A percentile compares a stretch with the other conserved stretches of the same genome.
phyloP scores from a whole-genome alignment of 2,797 vertebrate genomes.

The Crax fasciolata region DNA sequence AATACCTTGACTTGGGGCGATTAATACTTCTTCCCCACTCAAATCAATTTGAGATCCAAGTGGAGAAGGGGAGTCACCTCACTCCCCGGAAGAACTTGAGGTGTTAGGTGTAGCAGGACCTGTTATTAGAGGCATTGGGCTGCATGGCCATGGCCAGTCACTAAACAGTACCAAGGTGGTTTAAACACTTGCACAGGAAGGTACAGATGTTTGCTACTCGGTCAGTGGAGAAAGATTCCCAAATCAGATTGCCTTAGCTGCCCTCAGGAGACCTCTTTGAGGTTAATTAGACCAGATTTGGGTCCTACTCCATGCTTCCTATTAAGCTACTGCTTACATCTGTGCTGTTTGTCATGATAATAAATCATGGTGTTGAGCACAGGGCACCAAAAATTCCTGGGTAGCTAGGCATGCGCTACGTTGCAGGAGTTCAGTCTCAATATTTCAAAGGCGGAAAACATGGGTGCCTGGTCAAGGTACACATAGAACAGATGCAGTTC shows the following conservation, averaged over 20 bases:
- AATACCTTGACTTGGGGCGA: not conserved
- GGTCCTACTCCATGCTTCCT: not conserved
- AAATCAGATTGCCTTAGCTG: not conserved
- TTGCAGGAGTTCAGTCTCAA: not conserved
- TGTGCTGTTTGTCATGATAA: not conserved
- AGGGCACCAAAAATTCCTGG: not conserved
- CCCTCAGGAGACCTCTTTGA: not conserved
- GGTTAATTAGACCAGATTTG: not conserved
- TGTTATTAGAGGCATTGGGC: not conserved
- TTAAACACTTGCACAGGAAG: not conserved
- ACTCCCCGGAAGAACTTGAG: not conserved
- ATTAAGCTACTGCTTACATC: conserved; percentile 2
- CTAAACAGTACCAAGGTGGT: not conserved
- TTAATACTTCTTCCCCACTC: not conserved
- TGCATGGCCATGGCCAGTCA: not conserved
- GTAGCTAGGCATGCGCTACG: not conserved
- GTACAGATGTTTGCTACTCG: not conserved
- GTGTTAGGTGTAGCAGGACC: not conserved
- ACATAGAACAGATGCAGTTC: not conserved
- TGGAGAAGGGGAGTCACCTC: not conserved
- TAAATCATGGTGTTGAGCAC: not conserved
- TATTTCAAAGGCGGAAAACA: not conserved
- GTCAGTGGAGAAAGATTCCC: not conserved
- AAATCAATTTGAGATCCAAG: not conserved
- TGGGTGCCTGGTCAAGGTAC: not conserved